Conservation (phyloP, 2,113 vertebrate genomes). For the Nannospalax galili region DNA sequence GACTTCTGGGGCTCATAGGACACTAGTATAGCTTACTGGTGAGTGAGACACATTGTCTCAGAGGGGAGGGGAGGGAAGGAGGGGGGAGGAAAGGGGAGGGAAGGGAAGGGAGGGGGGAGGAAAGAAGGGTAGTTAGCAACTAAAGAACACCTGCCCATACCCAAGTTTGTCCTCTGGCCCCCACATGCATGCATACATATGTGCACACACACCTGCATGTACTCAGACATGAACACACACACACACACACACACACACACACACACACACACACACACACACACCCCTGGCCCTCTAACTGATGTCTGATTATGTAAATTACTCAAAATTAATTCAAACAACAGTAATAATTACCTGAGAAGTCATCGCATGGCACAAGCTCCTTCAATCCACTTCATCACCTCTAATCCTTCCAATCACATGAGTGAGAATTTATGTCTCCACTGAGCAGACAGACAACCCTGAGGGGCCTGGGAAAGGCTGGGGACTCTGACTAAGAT, state of each 20-base stretch:
- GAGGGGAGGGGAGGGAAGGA: neutral
- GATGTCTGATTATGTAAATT: no score
- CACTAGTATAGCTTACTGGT: neutral
- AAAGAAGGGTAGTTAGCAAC: neutral
- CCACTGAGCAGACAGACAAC: neutral
- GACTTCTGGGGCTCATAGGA: no score
- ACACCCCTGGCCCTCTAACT: neutral
- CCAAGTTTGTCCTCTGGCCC: neutral
- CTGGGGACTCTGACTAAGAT: neutral
- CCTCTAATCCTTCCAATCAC: neutral
- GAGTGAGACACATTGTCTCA: neutral
- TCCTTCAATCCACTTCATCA: neutral
- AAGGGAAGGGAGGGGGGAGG: neutral
- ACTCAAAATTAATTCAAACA: neutral
- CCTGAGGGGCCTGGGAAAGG: neutral
- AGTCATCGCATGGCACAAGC: neutral
- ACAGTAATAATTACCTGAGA: neutral
- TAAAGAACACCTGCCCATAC: neutral
- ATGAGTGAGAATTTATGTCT: neutral
- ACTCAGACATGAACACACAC: no score
- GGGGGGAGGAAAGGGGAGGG: no score
- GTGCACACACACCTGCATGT: no score
- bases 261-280: neutral
- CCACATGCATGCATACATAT: neutral
- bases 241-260: no score